Percentiles rank a stretch among this genome's conserved stretches.
Evolutionary conservation across 2,113 vertebrate species (phyloP).

Genomic region (Tretioscincus oriximinensis): DNA sequence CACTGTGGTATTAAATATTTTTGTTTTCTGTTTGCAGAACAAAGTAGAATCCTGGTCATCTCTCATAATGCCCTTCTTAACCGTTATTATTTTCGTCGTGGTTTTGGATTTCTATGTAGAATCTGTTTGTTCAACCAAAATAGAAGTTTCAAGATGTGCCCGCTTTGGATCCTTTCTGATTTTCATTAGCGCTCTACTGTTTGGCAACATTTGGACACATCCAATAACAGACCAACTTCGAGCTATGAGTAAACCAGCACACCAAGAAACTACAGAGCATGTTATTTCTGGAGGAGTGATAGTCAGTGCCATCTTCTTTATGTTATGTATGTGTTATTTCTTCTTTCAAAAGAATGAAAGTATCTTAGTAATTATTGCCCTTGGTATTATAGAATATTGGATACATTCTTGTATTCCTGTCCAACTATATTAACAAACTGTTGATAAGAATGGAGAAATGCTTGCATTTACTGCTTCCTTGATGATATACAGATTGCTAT

Average conservation of each 20-base stretch:
- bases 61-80: conserved; percentile 86
- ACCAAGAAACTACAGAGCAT: conserved; percentile 87
- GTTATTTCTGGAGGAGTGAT: conserved; percentile 95
- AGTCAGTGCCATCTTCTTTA: conserved; percentile 95
- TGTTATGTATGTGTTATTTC: conserved; percentile 81
- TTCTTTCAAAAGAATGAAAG: not conserved
- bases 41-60: conserved; percentile 95
- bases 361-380: not conserved
- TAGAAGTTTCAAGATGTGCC: conserved; percentile 85
- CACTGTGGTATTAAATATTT: not conserved
- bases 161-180: conserved; percentile 85
- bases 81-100: conserved; percentile 89
- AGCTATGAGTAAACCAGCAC: conserved; percentile 80
- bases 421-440: no score
- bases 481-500: no score
- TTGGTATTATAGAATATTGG: not conserved
- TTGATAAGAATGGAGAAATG: no score
- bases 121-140: conserved; percentile 88
- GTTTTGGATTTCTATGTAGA: conserved; percentile 98
- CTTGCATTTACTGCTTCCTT: no score
- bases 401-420: no score
- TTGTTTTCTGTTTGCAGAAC: conserved; percentile 77
- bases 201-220: conserved; percentile 96
- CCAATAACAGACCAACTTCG: conserved; percentile 92
- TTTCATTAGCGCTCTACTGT: conserved; percentile 85